A percentile compares a stretch with the other conserved stretches of the same genome.
phyloP scores from a whole-genome alignment of 2,888 invertebrate genomes.

The Drosophila pegasa region DNA sequence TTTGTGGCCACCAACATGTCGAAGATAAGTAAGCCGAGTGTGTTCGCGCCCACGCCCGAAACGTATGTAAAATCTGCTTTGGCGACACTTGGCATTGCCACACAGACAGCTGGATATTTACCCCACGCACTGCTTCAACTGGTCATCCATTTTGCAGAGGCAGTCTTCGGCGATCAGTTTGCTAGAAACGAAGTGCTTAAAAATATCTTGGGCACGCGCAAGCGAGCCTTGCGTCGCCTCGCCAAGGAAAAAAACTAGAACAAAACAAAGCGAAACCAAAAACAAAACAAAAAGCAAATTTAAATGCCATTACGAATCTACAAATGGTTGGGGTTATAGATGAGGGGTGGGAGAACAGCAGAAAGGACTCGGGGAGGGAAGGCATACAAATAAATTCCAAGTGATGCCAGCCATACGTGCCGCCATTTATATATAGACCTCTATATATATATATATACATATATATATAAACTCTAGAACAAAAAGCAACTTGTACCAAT shows the following conservation, averaged over 20 bases:
- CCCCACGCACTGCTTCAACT: constrained; percentile 82
- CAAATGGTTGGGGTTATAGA: constrained; percentile 1
- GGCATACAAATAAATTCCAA: constrained; percentile 6
- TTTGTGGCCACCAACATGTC: constrained; percentile 97
- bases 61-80: constrained; percentile 90
- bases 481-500: constrained; percentile 10
- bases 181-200: constrained; percentile 79
- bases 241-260: constrained; percentile 65
- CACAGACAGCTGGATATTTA: constrained; percentile 91
- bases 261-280: constrained; percentile 2
- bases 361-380: constrained; percentile 11
- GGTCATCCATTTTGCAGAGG: constrained; percentile 63
- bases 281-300: neutral
- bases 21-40: constrained; percentile 89
- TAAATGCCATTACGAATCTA: constrained; percentile 35
- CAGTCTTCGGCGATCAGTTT: constrained; percentile 75
- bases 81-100: constrained; percentile 89
- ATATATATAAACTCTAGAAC: too few species aligned
- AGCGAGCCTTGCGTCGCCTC: constrained; percentile 78
- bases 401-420: constrained; percentile 19
- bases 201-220: constrained; percentile 75
- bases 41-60: constrained; percentile 91
- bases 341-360: neutral
- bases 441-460: constrained; percentile 6
- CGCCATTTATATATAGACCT: constrained; percentile 15